phyloP scores from a whole-genome alignment of 2,797 vertebrate genomes.

The Crocidura indochinensis region DNA sequence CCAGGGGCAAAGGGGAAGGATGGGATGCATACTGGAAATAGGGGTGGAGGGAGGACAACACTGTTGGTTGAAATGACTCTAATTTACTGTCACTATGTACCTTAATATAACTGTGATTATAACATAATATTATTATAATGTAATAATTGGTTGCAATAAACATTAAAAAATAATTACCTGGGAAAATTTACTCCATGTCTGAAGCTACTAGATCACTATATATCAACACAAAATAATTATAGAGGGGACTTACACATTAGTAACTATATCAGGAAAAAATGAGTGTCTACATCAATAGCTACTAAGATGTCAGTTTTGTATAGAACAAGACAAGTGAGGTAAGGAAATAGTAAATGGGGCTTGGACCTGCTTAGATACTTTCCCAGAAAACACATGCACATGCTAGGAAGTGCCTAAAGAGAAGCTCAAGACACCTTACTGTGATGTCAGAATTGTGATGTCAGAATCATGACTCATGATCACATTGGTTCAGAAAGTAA shows the following conservation, averaged over 20 bases:
- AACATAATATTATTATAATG: no score
- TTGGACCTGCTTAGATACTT: background rate
- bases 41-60: no score
- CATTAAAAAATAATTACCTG: slow-evolving; percentile 46
- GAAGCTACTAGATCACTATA: slow-evolving; percentile 76
- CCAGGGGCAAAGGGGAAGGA: no score
- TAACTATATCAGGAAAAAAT: background rate
- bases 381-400: background rate
- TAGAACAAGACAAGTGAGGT: slow-evolving; percentile 70
- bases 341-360: slow-evolving; percentile 1
- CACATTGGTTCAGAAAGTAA: no score
- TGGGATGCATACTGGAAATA: no score
- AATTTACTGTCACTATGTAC: no score
- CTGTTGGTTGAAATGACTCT: no score
- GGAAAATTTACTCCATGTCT: slow-evolving; percentile 74
- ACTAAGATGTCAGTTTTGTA: slow-evolving; percentile 69
- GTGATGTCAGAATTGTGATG: no score
- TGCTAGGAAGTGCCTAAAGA: background rate
- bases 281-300: background rate
- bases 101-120: no score
- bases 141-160: no score
- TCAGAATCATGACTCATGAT: no score
- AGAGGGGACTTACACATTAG: slow-evolving; percentile 66
- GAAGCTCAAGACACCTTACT: no score
- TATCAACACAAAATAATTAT: slow-evolving; percentile 76